A percentile compares a stretch with the other conserved stretches of the same genome.
Evolutionary conservation across 1,140 invertebrate genomes (phyloP).

Genomic region (Dreissena polymorpha): DNA sequence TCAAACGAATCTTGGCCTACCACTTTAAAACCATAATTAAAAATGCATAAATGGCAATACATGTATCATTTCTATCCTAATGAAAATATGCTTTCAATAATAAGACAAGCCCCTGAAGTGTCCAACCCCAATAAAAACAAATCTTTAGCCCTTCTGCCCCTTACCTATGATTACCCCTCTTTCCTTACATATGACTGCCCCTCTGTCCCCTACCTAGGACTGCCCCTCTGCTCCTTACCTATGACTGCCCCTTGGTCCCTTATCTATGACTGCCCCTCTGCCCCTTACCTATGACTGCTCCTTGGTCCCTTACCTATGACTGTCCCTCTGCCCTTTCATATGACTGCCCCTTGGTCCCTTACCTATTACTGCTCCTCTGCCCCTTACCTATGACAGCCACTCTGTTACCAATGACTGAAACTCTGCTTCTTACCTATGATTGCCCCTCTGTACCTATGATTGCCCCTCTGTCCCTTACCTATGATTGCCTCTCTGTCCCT

Average conservation of each 20-base stretch:
- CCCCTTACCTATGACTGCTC: no score
- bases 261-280: conserved; percentile 73
- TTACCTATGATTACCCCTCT: conserved; percentile 73
- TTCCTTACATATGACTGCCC: no score
- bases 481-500: conserved; percentile 68
- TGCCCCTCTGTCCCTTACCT: conserved; percentile 60
- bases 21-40: no score
- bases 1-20: no score
- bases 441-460: conserved; percentile 70
- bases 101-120: no score
- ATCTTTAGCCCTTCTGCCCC: neutral
- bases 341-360: neutral
- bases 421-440: conserved; percentile 65
- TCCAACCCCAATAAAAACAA: no score
- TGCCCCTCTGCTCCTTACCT: conserved; percentile 68
- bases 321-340: conserved; percentile 67
- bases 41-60: no score
- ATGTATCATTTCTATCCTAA: no score
- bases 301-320: conserved; percentile 65
- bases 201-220: conserved; percentile 65
- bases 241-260: neutral
- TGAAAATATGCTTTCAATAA: no score
- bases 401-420: no score
- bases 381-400: conserved; percentile 72
- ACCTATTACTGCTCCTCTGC: conserved; percentile 73